Evolutionary conservation across 2,797 vertebrate species (phyloP), one percentile per base, ranked within the genome.

Genomic region (Bradypodion pumilum): DNA sequence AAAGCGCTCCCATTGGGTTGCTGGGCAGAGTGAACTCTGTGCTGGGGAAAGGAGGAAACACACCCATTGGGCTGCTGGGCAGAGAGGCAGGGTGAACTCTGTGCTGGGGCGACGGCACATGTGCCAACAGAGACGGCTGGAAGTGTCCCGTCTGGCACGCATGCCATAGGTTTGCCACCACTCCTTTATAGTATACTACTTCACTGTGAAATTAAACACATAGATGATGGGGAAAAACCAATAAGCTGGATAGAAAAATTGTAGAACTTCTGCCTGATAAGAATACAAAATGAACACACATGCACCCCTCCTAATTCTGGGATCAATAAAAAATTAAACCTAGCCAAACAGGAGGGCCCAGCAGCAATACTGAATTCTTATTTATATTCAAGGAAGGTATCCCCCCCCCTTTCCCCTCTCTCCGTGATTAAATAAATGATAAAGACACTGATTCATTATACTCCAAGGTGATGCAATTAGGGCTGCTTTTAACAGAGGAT

Each of bases 171-270:
- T n/a, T n/a, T n/a, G n/a, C n/a, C n/a, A n/a, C n/a, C n/a, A n/a
- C n/a, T n/a, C n/a, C n/a, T n/a, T n/a, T n/a, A n/a, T n/a, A n/a
- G n/a, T n/a, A n/a, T n/a, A n/a, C n/a, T n/a, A 2, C 7, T 13
- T 8, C 49, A n/a, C 35, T 29, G 8, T 21, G 27, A 21, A 59
- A 59, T 25, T 21, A 59, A 40, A 60, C 1, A 27, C 5, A 60
- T 9, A 21, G 12, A 5, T 12, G 0, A 0, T 0, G n/a, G 10
- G n/a, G 0, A 0, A 0, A 0, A 4, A 78, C 74, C 73, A 44
- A 59, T 27, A 0, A 29, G 78, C 1, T 15, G 13, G 21, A 25
- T 60, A 35, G n/a, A 23, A 59, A 63, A 88, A 46, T 0, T 0
- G 59, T n/a, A 35, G 29, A 78, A 70, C 15, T 12, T 29, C 0